phyloP scores from a whole-genome alignment of 2,797 vertebrate genomes.

The Remorina albescens region DNA sequence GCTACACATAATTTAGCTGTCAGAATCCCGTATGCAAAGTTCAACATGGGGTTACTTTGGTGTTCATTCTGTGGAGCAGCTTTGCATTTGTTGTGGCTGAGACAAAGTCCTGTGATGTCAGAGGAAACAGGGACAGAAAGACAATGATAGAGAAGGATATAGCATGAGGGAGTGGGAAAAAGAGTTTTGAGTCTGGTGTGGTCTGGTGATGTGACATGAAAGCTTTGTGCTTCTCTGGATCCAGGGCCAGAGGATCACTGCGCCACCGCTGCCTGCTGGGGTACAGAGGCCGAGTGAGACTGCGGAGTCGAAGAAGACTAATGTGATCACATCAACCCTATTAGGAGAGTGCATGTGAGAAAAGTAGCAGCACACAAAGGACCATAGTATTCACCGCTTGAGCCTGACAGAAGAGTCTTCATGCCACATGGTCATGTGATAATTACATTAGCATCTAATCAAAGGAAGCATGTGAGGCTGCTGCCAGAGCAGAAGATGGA shows the following conservation, averaged over 20 bases:
- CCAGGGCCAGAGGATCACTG: constrained; percentile 38
- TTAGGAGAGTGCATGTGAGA: constrained; percentile 49
- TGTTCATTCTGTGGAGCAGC: constrained; percentile 23
- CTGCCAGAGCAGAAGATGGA: constrained; percentile 23
- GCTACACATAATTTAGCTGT: constrained; percentile 57
- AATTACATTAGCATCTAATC: constrained; percentile 66
- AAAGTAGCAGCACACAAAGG: constrained; percentile 57
- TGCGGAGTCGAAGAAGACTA: constrained; percentile 39
- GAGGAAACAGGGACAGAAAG: constrained; percentile 24
- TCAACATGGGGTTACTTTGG: constrained; percentile 32
- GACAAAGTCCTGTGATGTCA: constrained; percentile 27
- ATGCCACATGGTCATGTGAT: constrained; percentile 43
- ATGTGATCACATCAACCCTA: constrained; percentile 63
- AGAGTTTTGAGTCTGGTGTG: constrained; percentile 10
- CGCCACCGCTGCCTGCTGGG: constrained; percentile 47
- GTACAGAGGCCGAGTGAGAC: constrained; percentile 39
- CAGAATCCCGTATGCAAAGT: constrained; percentile 21
- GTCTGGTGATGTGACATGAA: constrained; percentile 52
- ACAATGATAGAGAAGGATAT: constrained; percentile 9
- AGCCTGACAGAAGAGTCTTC: constrained; percentile 25
- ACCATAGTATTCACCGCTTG: constrained; percentile 49
- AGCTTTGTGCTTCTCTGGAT: constrained; percentile 30
- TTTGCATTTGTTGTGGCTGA: constrained; percentile 44
- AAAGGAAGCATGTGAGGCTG: constrained; percentile 47
- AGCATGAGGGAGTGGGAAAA: constrained; percentile 20